phyloP scores from a whole-genome alignment of 2,113 vertebrate genomes.

The Vidua macroura region DNA sequence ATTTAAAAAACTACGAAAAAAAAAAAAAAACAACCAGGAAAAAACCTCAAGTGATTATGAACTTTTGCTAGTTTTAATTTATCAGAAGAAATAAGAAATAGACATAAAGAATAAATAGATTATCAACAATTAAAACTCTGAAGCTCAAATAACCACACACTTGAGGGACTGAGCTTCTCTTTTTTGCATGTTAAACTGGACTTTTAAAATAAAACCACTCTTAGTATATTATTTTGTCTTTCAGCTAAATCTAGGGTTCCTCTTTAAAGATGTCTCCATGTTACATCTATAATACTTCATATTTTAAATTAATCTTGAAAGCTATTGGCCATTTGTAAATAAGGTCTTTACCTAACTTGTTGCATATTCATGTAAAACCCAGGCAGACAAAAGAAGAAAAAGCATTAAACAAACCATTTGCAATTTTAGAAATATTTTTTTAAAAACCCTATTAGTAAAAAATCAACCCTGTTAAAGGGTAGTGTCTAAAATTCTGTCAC shows the following conservation, averaged over 20 bases:
- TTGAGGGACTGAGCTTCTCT: background rate
- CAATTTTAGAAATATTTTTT: background rate
- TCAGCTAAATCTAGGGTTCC: accelerated
- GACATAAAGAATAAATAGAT: background rate
- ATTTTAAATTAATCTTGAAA: background rate
- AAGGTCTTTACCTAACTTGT: background rate
- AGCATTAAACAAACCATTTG: background rate
- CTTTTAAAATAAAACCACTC: background rate
- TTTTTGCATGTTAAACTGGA: background rate
- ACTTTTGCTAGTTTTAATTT: background rate
- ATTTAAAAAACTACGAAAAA: background rate
- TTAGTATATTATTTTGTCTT: background rate
- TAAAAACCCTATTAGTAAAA: background rate
- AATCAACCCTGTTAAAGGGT: background rate
- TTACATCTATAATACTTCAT: background rate
- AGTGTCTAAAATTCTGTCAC: background rate
- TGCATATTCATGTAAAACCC: background rate
- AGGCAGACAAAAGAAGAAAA: background rate
- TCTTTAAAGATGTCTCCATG: background rate
- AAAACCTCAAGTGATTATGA: background rate
- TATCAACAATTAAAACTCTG: background rate
- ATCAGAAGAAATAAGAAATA: background rate
- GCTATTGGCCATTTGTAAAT: background rate
- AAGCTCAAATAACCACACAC: background rate
- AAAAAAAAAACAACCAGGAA: accelerated